phyloP scores from a whole-genome alignment of 64 coral and sea anemone species.

The Montipora sp. region DNA sequence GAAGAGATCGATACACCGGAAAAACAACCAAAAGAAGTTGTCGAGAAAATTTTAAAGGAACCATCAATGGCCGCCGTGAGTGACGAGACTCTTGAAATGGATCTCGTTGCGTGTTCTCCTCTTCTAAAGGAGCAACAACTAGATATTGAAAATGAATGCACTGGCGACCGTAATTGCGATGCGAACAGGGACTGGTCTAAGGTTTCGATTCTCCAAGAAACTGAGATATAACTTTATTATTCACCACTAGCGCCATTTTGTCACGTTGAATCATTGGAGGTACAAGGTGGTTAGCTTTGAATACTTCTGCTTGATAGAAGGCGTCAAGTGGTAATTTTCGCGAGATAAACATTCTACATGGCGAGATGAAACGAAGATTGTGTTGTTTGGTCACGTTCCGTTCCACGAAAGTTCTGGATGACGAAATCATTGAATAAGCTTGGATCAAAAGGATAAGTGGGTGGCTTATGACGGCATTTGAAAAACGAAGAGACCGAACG shows the following conservation, averaged over 20 bases:
- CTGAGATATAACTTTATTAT: slow-evolving; percentile 33
- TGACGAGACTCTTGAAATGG: background rate
- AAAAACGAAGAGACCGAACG: background rate
- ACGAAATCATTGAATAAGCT: background rate
- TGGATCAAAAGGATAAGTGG: background rate
- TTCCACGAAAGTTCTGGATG: slow-evolving; percentile 5
- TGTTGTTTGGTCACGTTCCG: slow-evolving; percentile 12
- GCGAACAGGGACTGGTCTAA: slow-evolving; percentile 15
- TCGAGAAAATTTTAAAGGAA: background rate
- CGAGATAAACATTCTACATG: slow-evolving; percentile 30
- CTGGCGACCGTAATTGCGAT: background rate
- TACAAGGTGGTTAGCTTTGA: slow-evolving; percentile 47
- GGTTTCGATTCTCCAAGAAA: slow-evolving; percentile 21
- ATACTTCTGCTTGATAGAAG: slow-evolving; percentile 30
- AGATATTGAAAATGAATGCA: background rate
- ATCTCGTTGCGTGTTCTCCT: background rate
- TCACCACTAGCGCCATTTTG: no score
- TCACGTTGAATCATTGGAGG: background rate
- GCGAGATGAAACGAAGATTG: slow-evolving; percentile 11
- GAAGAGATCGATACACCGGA: background rate
- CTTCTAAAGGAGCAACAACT: background rate
- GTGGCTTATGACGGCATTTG: background rate
- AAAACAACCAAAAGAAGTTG: background rate
- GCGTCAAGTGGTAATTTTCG: slow-evolving; percentile 50
- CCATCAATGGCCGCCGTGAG: no score